phyloP scores from a whole-genome alignment of 2,113 vertebrate genomes.

The Zapornia atra region DNA sequence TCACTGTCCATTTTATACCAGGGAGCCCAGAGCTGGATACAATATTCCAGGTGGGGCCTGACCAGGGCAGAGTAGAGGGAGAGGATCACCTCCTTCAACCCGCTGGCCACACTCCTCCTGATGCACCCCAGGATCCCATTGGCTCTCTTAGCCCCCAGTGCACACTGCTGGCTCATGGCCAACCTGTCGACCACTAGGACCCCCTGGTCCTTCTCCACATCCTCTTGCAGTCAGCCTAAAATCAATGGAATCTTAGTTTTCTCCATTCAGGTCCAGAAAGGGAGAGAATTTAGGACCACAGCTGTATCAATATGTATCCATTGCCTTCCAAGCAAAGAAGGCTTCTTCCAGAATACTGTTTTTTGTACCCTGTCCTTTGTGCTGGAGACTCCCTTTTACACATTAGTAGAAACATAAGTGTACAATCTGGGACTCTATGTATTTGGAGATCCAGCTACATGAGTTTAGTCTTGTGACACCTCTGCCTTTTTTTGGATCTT shows the following conservation, averaged over 20 bases:
- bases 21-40: too few relatives aligned
- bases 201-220: too few relatives aligned
- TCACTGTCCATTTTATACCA: too few relatives aligned
- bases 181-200: too few relatives aligned
- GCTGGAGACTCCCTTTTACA: background rate
- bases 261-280: background rate
- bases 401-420: background rate
- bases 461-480: background rate
- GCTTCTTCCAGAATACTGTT: background rate
- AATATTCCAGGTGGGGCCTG: too few relatives aligned
- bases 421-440: background rate
- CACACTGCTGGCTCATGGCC: too few relatives aligned
- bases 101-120: too few relatives aligned
- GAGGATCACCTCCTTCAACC: too few relatives aligned
- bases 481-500: background rate
- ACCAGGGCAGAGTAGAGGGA: too few relatives aligned
- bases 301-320: background rate
- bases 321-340: background rate
- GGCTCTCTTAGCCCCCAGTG: too few relatives aligned
- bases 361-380: background rate
- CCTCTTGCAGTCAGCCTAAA: background rate
- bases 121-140: too few relatives aligned
- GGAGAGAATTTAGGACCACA: background rate
- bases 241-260: background rate
- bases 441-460: background rate